A percentile compares a stretch with the other conserved stretches of the same genome.
These are phyloP conservation scores for Heliothis peltigera DNA, from an alignment of 2,888 invertebrate genomes.

Conservation along the genomic window DNA sequence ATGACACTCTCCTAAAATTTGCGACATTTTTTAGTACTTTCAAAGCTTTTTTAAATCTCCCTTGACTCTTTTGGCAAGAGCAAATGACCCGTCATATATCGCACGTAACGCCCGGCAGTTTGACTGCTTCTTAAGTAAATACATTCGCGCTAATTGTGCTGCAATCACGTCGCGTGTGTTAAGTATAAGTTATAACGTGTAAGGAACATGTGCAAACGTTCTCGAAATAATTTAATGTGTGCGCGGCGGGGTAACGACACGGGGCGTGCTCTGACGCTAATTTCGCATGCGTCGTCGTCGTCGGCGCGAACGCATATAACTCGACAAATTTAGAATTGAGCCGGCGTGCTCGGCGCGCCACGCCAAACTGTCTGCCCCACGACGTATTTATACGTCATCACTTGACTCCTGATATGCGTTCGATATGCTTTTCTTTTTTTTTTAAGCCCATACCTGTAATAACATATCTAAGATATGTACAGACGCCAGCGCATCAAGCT, in stretches of 20 bases:
- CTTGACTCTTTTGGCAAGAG: neutral
- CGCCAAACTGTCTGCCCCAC: slow-evolving; percentile 78
- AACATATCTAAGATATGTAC: no score
- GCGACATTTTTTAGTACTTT: no score
- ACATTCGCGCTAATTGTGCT: slow-evolving; percentile 66
- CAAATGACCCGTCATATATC: slow-evolving; percentile 1
- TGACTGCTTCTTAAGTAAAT: slow-evolving; percentile 46
- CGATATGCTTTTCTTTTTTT: slow-evolving; percentile 10
- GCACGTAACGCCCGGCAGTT: neutral
- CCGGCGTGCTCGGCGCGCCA: slow-evolving; percentile 65
- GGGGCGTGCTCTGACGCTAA: slow-evolving; percentile 62
- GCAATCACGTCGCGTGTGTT: slow-evolving; percentile 63
- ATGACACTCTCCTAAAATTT: no score
- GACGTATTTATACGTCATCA: slow-evolving; percentile 47
- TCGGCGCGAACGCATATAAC: slow-evolving; percentile 65
- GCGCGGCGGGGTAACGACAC: slow-evolving; percentile 67
- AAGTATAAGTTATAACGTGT: slow-evolving; percentile 67
- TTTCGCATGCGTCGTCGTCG: slow-evolving; percentile 62
- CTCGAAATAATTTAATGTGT: slow-evolving; percentile 78
- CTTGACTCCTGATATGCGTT: slow-evolving; percentile 44
- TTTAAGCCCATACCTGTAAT: no score
- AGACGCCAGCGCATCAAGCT: no score
- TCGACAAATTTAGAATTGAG: slow-evolving; percentile 74
- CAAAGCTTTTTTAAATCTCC: neutral
- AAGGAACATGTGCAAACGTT: slow-evolving; percentile 74